Evolutionary conservation across 2,888 invertebrate genomes (phyloP).

Genomic region (Pecten maximus): DNA sequence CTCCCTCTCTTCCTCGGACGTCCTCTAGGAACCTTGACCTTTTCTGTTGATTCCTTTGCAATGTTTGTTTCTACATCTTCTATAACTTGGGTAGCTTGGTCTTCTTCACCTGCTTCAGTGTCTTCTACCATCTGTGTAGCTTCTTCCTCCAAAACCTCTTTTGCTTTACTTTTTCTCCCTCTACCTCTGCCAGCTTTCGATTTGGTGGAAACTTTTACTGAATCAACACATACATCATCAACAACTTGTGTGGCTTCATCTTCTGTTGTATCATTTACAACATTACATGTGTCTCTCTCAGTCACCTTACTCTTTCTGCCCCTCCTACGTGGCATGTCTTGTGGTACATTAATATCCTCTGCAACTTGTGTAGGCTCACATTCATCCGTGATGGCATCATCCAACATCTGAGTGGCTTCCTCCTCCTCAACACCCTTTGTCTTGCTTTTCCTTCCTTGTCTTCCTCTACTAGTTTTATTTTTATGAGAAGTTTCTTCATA

Average conservation of each 20-base stretch:
- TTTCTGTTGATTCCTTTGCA: slow-evolving; percentile 38
- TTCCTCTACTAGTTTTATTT: slow-evolving; percentile 41
- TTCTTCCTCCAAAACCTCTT: slow-evolving; percentile 7
- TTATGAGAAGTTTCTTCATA: neutral
- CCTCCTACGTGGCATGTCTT: neutral
- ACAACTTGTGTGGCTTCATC: neutral
- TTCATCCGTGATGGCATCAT: slow-evolving; percentile 38
- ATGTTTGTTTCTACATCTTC: slow-evolving; percentile 40
- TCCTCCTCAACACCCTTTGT: neutral
- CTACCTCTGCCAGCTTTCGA: slow-evolving; percentile 21
- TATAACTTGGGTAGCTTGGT: neutral
- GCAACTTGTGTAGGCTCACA: neutral
- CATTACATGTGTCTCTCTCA: neutral
- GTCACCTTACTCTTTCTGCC: neutral
- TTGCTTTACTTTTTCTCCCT: slow-evolving; percentile 39
- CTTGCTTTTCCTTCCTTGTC: slow-evolving; percentile 37
- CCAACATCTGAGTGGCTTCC: slow-evolving; percentile 39
- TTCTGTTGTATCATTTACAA: neutral
- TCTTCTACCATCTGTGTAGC: neutral
- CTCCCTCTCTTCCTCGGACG: neutral
- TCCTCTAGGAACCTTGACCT: neutral
- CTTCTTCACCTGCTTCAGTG: neutral
- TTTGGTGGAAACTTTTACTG: slow-evolving; percentile 19
- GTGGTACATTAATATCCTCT: neutral
- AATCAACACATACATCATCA: slow-evolving; percentile 8